Base-by-base conservation (phyloP, 2,888 invertebrate genomes). In the Aleiodes leptofemur region DNA sequence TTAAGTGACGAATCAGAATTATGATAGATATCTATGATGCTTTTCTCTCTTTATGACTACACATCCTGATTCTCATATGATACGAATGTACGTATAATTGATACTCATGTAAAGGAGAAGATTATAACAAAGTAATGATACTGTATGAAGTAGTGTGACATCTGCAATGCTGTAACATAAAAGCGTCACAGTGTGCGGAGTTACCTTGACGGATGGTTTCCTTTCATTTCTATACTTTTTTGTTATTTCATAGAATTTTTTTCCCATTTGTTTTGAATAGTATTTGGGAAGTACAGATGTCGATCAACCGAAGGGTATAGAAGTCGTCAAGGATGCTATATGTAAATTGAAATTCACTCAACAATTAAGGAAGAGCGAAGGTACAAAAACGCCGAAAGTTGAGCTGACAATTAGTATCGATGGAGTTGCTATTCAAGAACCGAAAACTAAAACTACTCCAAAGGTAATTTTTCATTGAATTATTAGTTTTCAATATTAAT, bases 371-470 rank as follows among this genome's bases (percentile, higher is more conserved):
- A 97, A 97, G 87, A 96, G 96, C 73, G 96, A 97, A 86, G 97
- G 96, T 57, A 95, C 96, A 83, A 98, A 98, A 90, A 94, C 96
- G 89, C 94, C 95, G 86, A 96, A 96, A 89, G 96, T 97, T 14
- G 98, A 98, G 90, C 93, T 99, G 81, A 98, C 98, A n/a, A 96
- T 99, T 79, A 98, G 98, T 72, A 96, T 98, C 72, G 98, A 99
- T 91, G 98, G 98, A 57, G 97, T 99, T 66, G 97, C 97, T 73
- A 96, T 99, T 84, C 95, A 96, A 89, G 96, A 96, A 80, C 92
- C 79, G 73, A 89, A 89, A 83, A 88, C 89, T 69, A 89, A 89
- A 81, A 88, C 89, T n/a, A 83, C 88, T 31, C 84, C 88, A 78
- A 89, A 89, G 85, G 89, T 89, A 80, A 61, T 43, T 43, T 23